These are phyloP conservation scores for Lithophane socia DNA, from an alignment of 2,888 invertebrate species.

Conservation along the genomic window DNA sequence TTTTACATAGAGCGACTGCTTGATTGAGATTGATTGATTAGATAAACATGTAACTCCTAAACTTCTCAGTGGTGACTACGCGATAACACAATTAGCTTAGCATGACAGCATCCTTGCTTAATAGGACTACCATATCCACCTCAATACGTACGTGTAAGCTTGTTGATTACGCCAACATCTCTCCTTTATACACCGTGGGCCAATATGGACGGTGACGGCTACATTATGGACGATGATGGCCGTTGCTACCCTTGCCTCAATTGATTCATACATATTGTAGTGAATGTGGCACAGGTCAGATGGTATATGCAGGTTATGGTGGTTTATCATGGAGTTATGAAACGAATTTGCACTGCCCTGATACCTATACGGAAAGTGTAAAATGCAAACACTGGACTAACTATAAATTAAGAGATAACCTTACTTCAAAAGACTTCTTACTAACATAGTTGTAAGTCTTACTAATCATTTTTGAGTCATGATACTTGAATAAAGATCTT, in stretches of 20 bases:
- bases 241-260: slow-evolving; percentile 28
- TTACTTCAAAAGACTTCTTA: neutral
- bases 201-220: slow-evolving; percentile 29
- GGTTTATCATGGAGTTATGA: neutral
- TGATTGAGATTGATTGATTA: too few species aligned
- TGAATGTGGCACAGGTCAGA: slow-evolving; percentile 21
- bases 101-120: slow-evolving; percentile 1
- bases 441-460: too few species aligned
- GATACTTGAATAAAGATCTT: too few species aligned
- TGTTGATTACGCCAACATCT: slow-evolving; percentile 35
- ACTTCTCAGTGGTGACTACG: neutral
- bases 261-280: slow-evolving; percentile 60
- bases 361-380: neutral
- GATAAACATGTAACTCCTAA: slow-evolving; percentile 6
- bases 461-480: too few species aligned
- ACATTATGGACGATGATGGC: slow-evolving; percentile 46
- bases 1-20: too few species aligned
- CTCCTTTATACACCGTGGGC: slow-evolving; percentile 13
- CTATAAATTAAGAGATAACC: too few species aligned
- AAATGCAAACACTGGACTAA: neutral
- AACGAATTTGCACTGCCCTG: neutral
- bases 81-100: neutral
- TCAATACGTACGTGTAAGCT: slow-evolving; percentile 11
- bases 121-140: neutral
- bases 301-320: neutral